phyloP scores from a whole-genome alignment of 2,888 invertebrate species.

The Hyles lineata region DNA sequence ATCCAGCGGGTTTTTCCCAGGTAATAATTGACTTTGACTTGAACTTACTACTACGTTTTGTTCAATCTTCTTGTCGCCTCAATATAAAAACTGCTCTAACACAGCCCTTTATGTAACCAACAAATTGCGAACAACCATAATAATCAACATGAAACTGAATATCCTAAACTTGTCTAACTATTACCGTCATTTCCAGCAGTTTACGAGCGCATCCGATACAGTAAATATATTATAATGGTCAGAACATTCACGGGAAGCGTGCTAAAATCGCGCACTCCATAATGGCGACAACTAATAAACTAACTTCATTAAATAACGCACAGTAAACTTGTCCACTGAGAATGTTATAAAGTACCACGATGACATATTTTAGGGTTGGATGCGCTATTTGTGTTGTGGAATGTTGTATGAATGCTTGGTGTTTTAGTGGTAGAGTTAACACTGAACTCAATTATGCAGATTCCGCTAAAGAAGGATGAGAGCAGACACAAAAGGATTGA shows the following conservation, averaged over 20 bases:
- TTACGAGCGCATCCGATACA: conserved; percentile 14
- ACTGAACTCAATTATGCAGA: too few species aligned
- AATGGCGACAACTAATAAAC: conserved; percentile 68
- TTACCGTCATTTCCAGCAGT: background rate
- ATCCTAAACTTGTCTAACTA: background rate
- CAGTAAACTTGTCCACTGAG: conserved; percentile 67
- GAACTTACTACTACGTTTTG: too few species aligned
- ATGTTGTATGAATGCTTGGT: background rate
- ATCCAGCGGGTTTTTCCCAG: too few species aligned
- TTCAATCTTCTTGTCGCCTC: too few species aligned
- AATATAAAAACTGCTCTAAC: too few species aligned
- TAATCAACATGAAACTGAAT: background rate
- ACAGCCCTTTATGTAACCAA: too few species aligned
- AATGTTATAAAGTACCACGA: conserved; percentile 46
- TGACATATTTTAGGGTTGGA: conserved; percentile 34
- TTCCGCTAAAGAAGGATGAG: too few species aligned
- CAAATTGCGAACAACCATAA: background rate
- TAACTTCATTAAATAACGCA: conserved; percentile 79
- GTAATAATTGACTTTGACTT: too few species aligned
- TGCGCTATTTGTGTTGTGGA: conserved; percentile 8
- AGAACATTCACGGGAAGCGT: conserved; percentile 38
- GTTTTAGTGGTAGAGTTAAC: background rate
- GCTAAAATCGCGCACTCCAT: conserved; percentile 32
- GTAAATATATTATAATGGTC: conserved; percentile 29
- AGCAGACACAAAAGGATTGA: too few species aligned